Conservation (phyloP, 2,113 vertebrate species). For the Rhea pennata region DNA sequence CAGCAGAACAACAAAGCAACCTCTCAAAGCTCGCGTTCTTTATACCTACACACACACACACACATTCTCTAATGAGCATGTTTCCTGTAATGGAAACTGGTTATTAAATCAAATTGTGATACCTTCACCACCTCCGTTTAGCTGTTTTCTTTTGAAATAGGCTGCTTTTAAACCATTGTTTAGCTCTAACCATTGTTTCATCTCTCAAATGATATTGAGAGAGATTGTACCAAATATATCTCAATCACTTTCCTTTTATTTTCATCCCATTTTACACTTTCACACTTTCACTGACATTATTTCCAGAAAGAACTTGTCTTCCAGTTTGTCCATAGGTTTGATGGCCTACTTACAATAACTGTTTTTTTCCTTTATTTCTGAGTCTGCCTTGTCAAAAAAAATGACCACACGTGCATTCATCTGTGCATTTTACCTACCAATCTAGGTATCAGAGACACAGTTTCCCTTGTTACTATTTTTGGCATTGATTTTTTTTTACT, state of each 20-base stretch:
- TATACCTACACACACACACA: background rate
- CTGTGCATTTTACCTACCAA: background rate
- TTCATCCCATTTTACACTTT: background rate
- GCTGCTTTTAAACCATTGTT: background rate
- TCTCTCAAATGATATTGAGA: background rate
- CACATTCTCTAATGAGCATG: background rate
- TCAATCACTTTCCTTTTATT: background rate
- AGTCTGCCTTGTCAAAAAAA: background rate
- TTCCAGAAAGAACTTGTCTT: background rate
- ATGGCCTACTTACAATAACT: background rate
- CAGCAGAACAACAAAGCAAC: background rate
- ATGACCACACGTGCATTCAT: accelerated
- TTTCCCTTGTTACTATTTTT: background rate
- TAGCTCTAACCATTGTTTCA: background rate
- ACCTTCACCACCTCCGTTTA: background rate
- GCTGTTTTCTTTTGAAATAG: background rate
- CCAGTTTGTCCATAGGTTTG: background rate
- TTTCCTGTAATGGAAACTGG: background rate
- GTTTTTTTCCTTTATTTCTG: background rate
- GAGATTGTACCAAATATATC: background rate
- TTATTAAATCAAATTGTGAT: background rate
- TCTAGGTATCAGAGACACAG: background rate
- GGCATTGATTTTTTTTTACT: background rate
- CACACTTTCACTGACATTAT: background rate
- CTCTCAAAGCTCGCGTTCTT: background rate